A percentile compares a stretch with the other conserved stretches of the same genome.
phyloP scores from a whole-genome alignment of 2,888 invertebrate genomes.

The Platerodrilus igneus region DNA sequence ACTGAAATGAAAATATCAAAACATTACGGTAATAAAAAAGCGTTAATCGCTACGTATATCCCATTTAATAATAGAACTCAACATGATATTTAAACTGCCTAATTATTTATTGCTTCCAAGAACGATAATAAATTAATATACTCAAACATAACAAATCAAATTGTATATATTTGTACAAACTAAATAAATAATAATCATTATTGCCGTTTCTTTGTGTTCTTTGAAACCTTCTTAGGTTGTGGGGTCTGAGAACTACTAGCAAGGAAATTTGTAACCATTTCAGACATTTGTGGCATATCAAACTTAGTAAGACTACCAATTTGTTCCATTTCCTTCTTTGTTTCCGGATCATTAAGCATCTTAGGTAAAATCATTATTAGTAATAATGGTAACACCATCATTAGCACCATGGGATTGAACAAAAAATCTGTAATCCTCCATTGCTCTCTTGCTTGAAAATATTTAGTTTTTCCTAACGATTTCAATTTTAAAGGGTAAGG shows the following conservation, averaged over 20 bases:
- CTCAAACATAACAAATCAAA: too few species aligned
- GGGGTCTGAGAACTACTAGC: slow-evolving; percentile 58
- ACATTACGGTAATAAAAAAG: too few species aligned
- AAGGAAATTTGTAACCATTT: slow-evolving; percentile 84
- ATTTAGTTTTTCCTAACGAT: slow-evolving; percentile 70
- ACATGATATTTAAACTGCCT: too few species aligned
- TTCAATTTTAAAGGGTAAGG: slow-evolving; percentile 91
- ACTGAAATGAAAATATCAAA: too few species aligned
- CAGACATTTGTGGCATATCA: slow-evolving; percentile 93
- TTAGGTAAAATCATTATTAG: slow-evolving; percentile 91
- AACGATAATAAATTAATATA: too few species aligned
- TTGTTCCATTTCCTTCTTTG: slow-evolving; percentile 93
- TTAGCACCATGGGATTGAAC: slow-evolving; percentile 95
- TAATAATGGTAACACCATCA: slow-evolving; percentile 92
- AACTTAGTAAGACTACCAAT: slow-evolving; percentile 75
- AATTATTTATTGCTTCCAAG: too few species aligned
- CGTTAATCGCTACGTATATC: too few species aligned
- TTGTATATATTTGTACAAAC: too few species aligned
- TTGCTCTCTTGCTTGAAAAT: slow-evolving; percentile 92
- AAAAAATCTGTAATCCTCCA: slow-evolving; percentile 96
- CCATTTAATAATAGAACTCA: too few species aligned
- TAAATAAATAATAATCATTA: slow-evolving; percentile 20
- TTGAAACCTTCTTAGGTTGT: slow-evolving; percentile 36
- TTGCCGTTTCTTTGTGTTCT: slow-evolving; percentile 38
- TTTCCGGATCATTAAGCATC: slow-evolving; percentile 97